Evolutionary conservation across 2,888 invertebrate species (phyloP).

Genomic region (Athetis lepigone): DNA sequence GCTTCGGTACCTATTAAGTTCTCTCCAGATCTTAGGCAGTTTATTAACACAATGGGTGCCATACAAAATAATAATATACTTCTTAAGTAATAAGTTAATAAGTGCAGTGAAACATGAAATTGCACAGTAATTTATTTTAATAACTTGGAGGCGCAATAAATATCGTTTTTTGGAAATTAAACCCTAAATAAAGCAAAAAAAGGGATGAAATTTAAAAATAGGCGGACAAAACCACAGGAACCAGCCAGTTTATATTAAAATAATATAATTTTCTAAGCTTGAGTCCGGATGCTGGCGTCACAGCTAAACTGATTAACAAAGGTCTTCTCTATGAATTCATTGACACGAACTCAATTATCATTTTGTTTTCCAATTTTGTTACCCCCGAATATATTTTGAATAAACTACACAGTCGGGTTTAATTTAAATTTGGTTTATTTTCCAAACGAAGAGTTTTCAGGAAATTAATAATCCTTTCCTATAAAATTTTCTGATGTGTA

Average conservation of each 20-base stretch:
- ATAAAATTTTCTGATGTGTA: neutral
- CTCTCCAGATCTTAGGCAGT: no score
- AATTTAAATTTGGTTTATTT: slow-evolving; percentile 12
- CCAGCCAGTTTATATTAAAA: neutral
- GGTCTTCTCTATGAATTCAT: slow-evolving; percentile 56
- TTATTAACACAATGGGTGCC: no score
- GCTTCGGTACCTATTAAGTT: no score
- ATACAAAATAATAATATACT: no score
- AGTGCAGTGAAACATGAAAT: no score
- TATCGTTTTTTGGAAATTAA: no score
- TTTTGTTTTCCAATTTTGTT: slow-evolving; percentile 50
- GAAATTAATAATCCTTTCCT: neutral
- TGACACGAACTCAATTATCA: slow-evolving; percentile 64
- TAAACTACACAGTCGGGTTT: slow-evolving; percentile 6
- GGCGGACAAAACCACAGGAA: no score
- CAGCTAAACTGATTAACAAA: slow-evolving; percentile 60
- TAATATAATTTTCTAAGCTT: slow-evolving; percentile 16
- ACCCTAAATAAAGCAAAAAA: no score
- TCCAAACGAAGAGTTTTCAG: neutral
- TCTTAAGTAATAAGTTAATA: no score
- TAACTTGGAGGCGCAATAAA: no score
- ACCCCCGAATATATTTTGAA: slow-evolving; percentile 14
- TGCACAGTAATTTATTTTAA: no score
- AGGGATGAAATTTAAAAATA: no score
- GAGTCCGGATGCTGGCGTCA: slow-evolving; percentile 10